Base-by-base conservation (phyloP, 2,888 invertebrate species). In the Tolmerus cingulatus region DNA sequence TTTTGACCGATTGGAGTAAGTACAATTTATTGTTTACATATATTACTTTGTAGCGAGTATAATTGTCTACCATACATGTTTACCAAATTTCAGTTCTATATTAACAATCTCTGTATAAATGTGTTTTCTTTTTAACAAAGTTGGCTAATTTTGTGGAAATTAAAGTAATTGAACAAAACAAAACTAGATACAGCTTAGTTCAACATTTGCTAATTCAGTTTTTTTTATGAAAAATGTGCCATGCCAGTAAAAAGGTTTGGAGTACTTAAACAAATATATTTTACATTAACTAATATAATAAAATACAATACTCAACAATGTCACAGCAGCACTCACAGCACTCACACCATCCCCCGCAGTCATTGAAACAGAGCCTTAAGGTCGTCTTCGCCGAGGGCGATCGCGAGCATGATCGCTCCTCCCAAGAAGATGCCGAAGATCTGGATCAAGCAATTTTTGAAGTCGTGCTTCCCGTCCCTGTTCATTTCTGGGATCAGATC, bases 401-500 rank as follows among this genome's bases (percentile, higher is more conserved):
- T 96, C 87, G 95, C 90, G 86, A 96, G 92, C 96, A 96, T 96
- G 88, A 97, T 95, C 46, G 94, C 92, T 74, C 95, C 95, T 1
- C 96, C 96, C 1, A 94, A 90, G 30, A 95, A 91, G 89, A 96
- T 95, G 16, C 96, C 96, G 9, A 94, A 89, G 30, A 95, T 92
- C 90, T 96, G 96, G 86, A 96, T 92, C 19, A 95, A 89, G 88
- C 95, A 93, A 89, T 94, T 93, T 84, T 94, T 91, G 87, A 93
- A 92, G 90, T 94, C 94, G 1, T 93, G 93, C 89, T 93, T 92
- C 90, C 94, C 93, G 90, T 93, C 93, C 88, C 93, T 92, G 90
- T 94, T 94, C 91, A 95, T 93, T 92, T 95, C 95, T 7, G 95
- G 95, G 87, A 97, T 95, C 93, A 97, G 94, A 92, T 96, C 96